Base-by-base conservation (phyloP, 2,113 vertebrate species). In the Piprites chloris region DNA sequence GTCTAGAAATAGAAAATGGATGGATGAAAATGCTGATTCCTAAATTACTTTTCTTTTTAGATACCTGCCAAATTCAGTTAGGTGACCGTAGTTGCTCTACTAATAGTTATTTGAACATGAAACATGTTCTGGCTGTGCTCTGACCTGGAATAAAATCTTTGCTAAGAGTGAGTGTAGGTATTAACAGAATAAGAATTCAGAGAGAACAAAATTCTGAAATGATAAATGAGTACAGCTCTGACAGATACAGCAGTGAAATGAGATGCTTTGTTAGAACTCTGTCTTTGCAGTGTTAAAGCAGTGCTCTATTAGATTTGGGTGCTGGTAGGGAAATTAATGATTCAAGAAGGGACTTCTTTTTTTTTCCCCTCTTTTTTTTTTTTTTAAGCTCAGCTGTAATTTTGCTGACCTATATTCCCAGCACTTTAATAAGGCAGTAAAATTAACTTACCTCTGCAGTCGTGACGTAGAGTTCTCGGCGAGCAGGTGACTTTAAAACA, bases 311-410 rank as follows among this genome's bases (percentile, higher is more conserved):
- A 56, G 56, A 27, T 67, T 59, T 52, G 24, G 28, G 33, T 42
- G 74, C 20, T 3, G 20, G 18, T 53, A 90, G 66, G 75, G 76
- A 53, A 92, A 92, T 2, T 0, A 68, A n/a, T 7, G 3, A 46
- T 55, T 69, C 22, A 41, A 23, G 13, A 56, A 72, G 11, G 5
- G 11, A 5, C 9, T 20, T 23, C 0, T 4, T 23, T 39, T 16
- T 37, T 11, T n/a, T 30, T 10, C 1, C 0, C 27, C 3, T 9
- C 32, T 62, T 2, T 6, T 32, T 13, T 47, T 5, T 7, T 37
- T 35, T 9, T 22, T 33, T 2, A 53, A 87, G 27, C 68, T 52
- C 22, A 72, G 0, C 56, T 87, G 18, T 35, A 35, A 55, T 71
- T 89, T 81, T 90, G 17, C 85, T 87, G 27, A 22, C 37, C 44